Percentiles rank a stretch among this genome's conserved stretches.
Evolutionary conservation across 2,888 invertebrate genomes (phyloP).

Genomic region (Falcaria lacertinaria): DNA sequence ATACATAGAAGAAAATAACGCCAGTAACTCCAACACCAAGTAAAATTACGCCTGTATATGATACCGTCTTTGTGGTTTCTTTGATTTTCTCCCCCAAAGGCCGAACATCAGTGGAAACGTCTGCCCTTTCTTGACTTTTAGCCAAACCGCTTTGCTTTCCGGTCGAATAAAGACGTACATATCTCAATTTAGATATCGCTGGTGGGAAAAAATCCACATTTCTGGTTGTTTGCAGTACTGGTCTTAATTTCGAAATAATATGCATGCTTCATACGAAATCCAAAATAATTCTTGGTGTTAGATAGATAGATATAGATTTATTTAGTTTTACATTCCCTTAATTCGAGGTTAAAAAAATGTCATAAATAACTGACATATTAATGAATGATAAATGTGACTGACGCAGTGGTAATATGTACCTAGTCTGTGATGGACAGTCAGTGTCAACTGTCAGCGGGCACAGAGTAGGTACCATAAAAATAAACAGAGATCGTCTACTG

Average conservation of each 20-base stretch:
- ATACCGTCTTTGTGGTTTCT: conserved; percentile 93
- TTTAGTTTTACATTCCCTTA: not conserved
- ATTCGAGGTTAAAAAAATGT: not conserved
- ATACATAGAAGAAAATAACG: conserved; percentile 90
- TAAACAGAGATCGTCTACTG: too few relatives aligned
- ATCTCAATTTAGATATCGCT: conserved; percentile 34
- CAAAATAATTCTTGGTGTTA: not conserved
- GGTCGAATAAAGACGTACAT: conserved; percentile 43
- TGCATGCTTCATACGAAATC: conserved; percentile 41
- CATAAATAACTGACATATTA: too few relatives aligned
- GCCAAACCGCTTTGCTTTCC: conserved; percentile 52
- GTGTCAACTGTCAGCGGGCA: too few relatives aligned
- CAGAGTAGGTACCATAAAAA: too few relatives aligned
- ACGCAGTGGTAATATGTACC: too few relatives aligned
- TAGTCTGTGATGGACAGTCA: too few relatives aligned
- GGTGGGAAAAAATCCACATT: conserved; percentile 36
- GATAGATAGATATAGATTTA: too few relatives aligned
- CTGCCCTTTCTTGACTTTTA: conserved; percentile 55
- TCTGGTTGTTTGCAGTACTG: conserved; percentile 42
- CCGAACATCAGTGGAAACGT: conserved; percentile 80
- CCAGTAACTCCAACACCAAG: conserved; percentile 90
- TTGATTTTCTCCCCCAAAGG: conserved; percentile 89
- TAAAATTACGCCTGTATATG: conserved; percentile 90
- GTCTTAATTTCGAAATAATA: conserved; percentile 60
- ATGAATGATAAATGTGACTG: too few relatives aligned